phyloP scores from a whole-genome alignment of 2,797 vertebrate genomes.

The Sylvia borin region DNA sequence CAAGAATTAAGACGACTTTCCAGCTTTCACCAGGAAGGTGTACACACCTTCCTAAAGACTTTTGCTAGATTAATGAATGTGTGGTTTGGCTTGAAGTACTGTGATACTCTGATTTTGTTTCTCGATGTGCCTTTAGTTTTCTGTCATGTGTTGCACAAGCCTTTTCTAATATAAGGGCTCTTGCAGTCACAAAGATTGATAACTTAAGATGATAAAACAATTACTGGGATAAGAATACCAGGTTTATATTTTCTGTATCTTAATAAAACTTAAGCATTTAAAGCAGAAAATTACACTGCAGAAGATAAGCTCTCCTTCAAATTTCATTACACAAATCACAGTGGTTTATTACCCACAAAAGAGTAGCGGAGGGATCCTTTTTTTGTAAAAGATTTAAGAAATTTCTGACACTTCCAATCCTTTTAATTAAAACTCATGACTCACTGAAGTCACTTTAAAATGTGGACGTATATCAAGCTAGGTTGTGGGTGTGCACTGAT shows the following conservation, averaged over 20 bases:
- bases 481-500: conserved; percentile 25
- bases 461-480: not conserved
- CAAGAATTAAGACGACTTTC: not conserved
- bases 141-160: conserved; percentile 19
- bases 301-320: not conserved
- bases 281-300: not conserved
- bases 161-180: not conserved
- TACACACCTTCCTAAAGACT: not conserved
- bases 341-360: not conserved
- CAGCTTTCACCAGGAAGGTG: not conserved
- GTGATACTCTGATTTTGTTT: not conserved
- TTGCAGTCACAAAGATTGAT: not conserved
- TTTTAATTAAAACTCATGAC: conserved; percentile 43
- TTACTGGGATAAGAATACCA: not conserved
- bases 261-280: not conserved
- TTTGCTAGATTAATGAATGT: not conserved
- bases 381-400: not conserved
- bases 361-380: not conserved
- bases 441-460: conserved; percentile 43
- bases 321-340: not conserved
- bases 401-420: conserved; percentile 17
- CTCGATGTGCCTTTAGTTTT: not conserved
- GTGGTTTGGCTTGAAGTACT: conserved; percentile 17
- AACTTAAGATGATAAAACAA: conserved; percentile 1
- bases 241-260: not conserved